phyloP scores from a whole-genome alignment of 1,140 invertebrate species.

The Scaptomyza hsui region DNA sequence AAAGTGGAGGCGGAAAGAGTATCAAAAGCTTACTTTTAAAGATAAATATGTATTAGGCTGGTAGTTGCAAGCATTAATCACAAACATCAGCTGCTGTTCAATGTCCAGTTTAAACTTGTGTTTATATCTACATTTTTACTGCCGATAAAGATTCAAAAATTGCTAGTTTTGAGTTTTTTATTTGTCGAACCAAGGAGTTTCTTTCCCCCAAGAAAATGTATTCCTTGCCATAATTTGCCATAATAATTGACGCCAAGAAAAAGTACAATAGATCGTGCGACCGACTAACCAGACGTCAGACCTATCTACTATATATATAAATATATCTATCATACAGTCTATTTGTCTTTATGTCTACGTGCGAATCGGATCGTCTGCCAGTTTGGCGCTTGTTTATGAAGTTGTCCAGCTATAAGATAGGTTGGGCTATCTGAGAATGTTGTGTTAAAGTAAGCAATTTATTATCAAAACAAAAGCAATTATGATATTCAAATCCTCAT shows the following conservation, averaged over 20 bases:
- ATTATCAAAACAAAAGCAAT: background rate
- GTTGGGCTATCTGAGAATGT: background rate
- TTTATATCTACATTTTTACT: too few species aligned
- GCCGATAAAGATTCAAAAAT: too few species aligned
- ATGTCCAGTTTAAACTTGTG: background rate
- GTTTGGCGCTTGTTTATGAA: background rate
- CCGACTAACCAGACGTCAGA: background rate
- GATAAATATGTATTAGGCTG: too few species aligned
- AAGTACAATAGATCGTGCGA: background rate
- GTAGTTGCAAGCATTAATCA: too few species aligned
- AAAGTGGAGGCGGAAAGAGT: background rate
- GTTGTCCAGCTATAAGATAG: background rate
- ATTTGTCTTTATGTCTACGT: conserved; percentile 4
- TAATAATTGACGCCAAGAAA: background rate
- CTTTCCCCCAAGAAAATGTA: too few species aligned
- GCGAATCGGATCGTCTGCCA: background rate
- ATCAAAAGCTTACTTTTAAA: too few species aligned
- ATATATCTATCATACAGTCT: background rate
- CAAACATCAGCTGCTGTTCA: background rate
- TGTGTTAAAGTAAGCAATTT: background rate
- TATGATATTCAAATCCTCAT: background rate
- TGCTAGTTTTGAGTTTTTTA: too few species aligned
- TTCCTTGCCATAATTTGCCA: too few species aligned
- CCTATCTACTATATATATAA: background rate
- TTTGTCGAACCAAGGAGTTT: too few species aligned